Conservation (phyloP, 2,797 vertebrate species). For the Pogoniulus pusillus region DNA sequence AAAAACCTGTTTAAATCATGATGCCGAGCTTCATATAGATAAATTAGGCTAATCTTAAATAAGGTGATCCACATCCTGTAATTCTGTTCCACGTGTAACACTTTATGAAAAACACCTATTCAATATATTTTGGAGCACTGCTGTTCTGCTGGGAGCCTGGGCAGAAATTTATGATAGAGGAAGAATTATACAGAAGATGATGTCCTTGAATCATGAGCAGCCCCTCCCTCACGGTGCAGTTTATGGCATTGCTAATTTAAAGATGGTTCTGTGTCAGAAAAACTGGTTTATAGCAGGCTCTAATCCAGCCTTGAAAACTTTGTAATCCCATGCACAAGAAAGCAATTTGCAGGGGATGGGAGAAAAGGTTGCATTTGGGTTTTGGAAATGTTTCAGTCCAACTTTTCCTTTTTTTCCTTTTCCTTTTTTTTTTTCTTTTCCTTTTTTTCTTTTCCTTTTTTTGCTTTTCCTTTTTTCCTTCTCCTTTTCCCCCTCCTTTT, state of each 20-base stretch:
- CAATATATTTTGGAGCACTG: slow-evolving; percentile 4
- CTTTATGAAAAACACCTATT: slow-evolving; percentile 37
- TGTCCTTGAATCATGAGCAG: slow-evolving; percentile 42
- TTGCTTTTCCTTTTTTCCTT: too few species aligned
- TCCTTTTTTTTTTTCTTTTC: background rate
- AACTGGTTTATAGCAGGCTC: slow-evolving; percentile 47
- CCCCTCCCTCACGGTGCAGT: background rate
- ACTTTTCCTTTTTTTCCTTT: background rate
- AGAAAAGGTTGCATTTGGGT: background rate
- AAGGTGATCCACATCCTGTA: background rate
- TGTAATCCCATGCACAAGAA: background rate
- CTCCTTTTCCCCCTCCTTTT: background rate
- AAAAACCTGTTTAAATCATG: background rate
- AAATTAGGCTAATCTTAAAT: slow-evolving; percentile 28
- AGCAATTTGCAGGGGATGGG: background rate
- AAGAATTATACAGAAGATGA: slow-evolving; percentile 31
- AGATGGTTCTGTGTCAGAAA: slow-evolving; percentile 30
- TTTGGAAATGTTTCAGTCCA: background rate
- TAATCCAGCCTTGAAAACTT: slow-evolving; percentile 35
- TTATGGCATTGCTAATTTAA: slow-evolving; percentile 66
- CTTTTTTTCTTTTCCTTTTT: background rate
- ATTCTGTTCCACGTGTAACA: background rate
- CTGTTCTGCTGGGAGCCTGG: background rate
- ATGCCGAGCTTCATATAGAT: background rate
- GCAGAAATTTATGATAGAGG: slow-evolving; percentile 41